Conservation (phyloP, 2,113 vertebrate genomes). For the Bufo bufo region DNA sequence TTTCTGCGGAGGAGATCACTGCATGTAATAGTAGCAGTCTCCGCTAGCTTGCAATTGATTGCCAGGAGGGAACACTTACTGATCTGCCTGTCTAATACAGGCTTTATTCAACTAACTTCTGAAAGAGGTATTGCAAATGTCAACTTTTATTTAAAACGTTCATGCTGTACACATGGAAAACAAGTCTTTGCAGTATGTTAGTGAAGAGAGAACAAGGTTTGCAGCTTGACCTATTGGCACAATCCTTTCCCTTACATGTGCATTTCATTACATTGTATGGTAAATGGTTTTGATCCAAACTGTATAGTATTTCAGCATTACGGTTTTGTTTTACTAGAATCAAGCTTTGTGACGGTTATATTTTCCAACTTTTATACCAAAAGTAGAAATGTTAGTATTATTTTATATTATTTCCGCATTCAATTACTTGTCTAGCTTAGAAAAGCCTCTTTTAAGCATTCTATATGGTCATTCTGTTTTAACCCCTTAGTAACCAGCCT, state of each 20-base stretch:
- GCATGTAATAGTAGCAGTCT: too few species aligned
- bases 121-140: not conserved
- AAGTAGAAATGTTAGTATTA: not conserved
- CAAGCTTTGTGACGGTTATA: not conserved
- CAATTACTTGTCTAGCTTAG: not conserved
- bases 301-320: not conserved
- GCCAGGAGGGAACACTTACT: too few species aligned
- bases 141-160: not conserved
- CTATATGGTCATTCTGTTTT: not conserved
- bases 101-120: not conserved
- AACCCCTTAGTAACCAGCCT: too few species aligned
- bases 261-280: not conserved
- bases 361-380: not conserved
- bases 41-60: too few species aligned
- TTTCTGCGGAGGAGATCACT: too few species aligned
- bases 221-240: not conserved
- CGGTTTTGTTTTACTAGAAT: not conserved
- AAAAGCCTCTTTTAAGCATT: not conserved
- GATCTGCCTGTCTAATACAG: too few species aligned
- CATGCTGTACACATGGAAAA: not conserved
- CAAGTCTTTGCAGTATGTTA: not conserved
- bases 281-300: not conserved
- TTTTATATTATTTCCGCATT: not conserved
- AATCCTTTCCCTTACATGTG: conserved; percentile 21
- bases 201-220: not conserved